phyloP scores from a whole-genome alignment of 2,888 invertebrate genomes.

The Drosophila borborema region DNA sequence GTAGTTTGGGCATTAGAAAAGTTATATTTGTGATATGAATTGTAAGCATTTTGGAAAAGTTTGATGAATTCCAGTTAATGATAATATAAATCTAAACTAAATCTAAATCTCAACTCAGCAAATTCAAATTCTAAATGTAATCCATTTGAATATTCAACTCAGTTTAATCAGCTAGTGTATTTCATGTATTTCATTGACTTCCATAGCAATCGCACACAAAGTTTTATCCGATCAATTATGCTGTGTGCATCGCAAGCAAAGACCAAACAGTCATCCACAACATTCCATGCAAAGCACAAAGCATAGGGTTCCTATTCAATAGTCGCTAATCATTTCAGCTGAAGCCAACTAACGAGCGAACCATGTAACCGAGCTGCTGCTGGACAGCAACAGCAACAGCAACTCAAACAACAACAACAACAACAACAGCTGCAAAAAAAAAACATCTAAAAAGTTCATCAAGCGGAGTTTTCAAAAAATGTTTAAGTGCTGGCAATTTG shows the following conservation, averaged over 20 bases:
- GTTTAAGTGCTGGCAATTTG: conserved; percentile 75
- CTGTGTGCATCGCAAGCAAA: conserved; percentile 15
- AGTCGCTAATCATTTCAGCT: conserved; percentile 65
- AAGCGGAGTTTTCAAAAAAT: conserved; percentile 71
- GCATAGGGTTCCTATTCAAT: conserved; percentile 19
- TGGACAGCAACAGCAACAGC: neutral
- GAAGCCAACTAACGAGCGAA: conserved; percentile 61
- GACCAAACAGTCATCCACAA: conserved; percentile 17
- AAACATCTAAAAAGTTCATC: conserved; percentile 64
- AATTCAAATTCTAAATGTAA: neutral
- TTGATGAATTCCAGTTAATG: too few relatives aligned
- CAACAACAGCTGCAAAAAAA: neutral
- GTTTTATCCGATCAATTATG: conserved; percentile 47
- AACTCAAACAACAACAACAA: conserved; percentile 2
- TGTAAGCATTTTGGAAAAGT: neutral
- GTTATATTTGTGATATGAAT: neutral
- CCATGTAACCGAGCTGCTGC: neutral
- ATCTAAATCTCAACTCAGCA: neutral
- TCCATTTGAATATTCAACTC: neutral
- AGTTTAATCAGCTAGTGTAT: too few relatives aligned
- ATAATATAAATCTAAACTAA: too few relatives aligned
- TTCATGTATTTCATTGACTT: conserved; percentile 40
- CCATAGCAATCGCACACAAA: conserved; percentile 20
- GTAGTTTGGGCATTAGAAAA: neutral
- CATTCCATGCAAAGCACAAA: conserved; percentile 18